Base-by-base conservation (phyloP, 2,888 invertebrate species). In the Synergus gifuensis region DNA sequence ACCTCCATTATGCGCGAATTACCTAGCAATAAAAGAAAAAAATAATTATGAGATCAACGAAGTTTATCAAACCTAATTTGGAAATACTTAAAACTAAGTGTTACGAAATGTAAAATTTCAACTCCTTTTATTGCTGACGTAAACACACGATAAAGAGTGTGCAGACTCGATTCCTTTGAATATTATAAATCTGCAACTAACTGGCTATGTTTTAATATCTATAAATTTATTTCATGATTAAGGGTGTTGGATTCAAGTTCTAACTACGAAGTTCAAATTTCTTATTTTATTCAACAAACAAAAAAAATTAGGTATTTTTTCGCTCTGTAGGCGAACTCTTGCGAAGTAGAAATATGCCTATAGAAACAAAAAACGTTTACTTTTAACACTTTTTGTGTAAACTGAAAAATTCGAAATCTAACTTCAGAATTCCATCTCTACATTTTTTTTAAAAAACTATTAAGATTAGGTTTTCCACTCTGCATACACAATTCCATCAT, bases 31-130 rank as follows among this genome's bases (percentile, higher is more conserved):
- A 69, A 69, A 69, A 36, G 60, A 69, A 12, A 54, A 49, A 69
- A 69, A 22, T 54, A 69, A 69, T 54, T 69, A 69, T 69, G 69
- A 69, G 69, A 69, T 69, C 69, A 69, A 36, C 28, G 28, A 49
- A 69, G 49, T 36, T 69, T 49, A 69, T 49, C 49, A 69, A 69
- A 54, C 49, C 46, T 28, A 69, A 69, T 49, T 69, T 69, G 60
- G 60, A 28, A 28, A 28, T 44, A 36, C 69, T 69, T 69, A 49
- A 16, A 49, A 69, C 49, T 69, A 69, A 69, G 28, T 22, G 22
- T 49, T 69, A 46, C 49, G 28, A 69, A 69, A 69, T 16, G 46
- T 49, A 46, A 69, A 28, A 46, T 36, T 49, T 49, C 22, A 49
- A 49, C 46, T 49, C 36, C 28, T 49, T 69, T 69, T 69, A 69